These are phyloP conservation scores for Python bivittatus DNA, from an alignment of 2,113 vertebrate species.

Conservation along the genomic window DNA sequence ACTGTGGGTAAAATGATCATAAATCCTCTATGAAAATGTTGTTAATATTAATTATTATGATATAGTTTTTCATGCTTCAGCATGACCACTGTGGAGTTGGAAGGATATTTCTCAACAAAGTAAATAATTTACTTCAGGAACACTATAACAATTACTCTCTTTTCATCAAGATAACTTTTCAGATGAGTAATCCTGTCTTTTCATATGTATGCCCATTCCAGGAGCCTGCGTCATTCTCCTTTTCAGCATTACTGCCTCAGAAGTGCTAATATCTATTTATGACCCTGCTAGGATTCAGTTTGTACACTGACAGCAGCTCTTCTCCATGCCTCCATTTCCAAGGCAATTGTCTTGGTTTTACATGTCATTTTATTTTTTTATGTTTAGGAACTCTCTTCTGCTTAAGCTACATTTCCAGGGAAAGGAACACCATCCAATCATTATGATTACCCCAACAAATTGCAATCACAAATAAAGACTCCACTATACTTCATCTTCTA, in stretches of 20 bases:
- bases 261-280: slow-evolving; percentile 18
- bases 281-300: slow-evolving; percentile 8
- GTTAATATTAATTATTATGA: not conserved
- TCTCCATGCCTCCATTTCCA: not conserved
- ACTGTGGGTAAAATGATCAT: not conserved
- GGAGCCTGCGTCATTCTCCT: not conserved
- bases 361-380: rapidly evolving
- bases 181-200: slow-evolving; percentile 29
- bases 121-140: slow-evolving; percentile 24
- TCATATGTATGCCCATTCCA: not conserved
- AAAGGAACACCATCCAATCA: not conserved
- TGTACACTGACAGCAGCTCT: not conserved
- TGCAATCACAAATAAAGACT: not conserved
- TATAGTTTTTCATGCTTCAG: not conserved
- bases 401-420: slow-evolving; percentile 12
- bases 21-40: not conserved
- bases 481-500: not conserved
- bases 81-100: not conserved
- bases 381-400: not conserved
- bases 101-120: slow-evolving; percentile 1
- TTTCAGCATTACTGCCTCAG: not conserved
- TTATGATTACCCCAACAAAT: not conserved
- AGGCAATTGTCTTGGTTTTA: not conserved
- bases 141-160: not conserved
- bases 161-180: slow-evolving; percentile 18